Base-by-base conservation (phyloP, 2,888 invertebrate species). In the Bimastos eiseni region DNA sequence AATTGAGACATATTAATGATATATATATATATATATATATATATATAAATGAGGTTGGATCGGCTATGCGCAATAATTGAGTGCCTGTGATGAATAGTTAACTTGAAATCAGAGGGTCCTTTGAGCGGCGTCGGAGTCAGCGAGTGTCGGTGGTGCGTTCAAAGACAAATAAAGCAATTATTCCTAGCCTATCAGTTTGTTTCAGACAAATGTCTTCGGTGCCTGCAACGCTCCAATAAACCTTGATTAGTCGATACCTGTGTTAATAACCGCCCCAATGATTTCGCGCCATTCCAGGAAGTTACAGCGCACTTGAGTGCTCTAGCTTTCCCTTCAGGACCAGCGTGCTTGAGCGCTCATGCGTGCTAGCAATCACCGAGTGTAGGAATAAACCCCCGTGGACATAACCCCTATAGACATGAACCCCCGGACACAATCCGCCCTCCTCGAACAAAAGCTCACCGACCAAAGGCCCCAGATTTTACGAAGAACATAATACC, bases 151-250 rank as follows among this genome's bases (percentile, higher is more conserved):
- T n/a, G 8, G 70, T 30, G 70, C 70, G 70, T 70, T 70, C 70
- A n/a, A 70, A 70, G 70, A 70, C 70, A 70, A 70, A 70, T 70
- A 70, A 70, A 70, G 70, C 70, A 70, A 70, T 70, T 70, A 70
- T 70, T 70, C 70, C n/a, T 70, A 70, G 70, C 70, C 70, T 30
- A 70, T 70, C 70, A 70, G 70, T 70, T 70, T n/a, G n/a, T 2
- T 70, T 70, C 70, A 70, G 70, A 70, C 70, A 70, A 70, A 70
- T 70, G 70, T 70, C 70, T 70, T n/a, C 70, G n/a, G 30, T 70
- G 70, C 70, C 70, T 70, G 70, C 70, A 30, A 70, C 70, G 70
- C 70, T 70, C 70, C 70, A n/a, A 30, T 70, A 70, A 70, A 70
- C 70, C n/a, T 70, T 70, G 70, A 70, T 70, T 70, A 70, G 70